A percentile compares a stretch with the other conserved stretches of the same genome.
Conservation (phyloP, 2,888 invertebrate genomes). For the Campopleginae sp. region DNA sequence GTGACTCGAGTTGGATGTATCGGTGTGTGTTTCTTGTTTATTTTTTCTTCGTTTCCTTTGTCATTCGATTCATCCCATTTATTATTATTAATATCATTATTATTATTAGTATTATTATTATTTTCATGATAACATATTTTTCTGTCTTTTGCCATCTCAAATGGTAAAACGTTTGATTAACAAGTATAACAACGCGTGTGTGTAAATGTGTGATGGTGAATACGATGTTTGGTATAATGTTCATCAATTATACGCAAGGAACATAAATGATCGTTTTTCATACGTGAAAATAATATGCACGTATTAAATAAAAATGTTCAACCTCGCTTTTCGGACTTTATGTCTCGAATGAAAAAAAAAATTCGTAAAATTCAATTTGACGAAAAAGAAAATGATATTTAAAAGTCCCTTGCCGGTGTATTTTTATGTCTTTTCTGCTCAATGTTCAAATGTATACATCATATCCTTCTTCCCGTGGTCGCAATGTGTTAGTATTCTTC, state of each 20-base stretch:
- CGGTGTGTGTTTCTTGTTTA: constrained; percentile 64
- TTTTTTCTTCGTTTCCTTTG: constrained; percentile 16
- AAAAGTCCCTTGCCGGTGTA: constrained; percentile 23
- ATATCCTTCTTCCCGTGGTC: constrained; percentile 60
- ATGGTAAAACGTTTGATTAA: constrained; percentile 60
- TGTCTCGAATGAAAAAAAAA: constrained; percentile 5
- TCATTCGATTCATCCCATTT: constrained; percentile 56
- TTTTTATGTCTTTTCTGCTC: constrained; percentile 36
- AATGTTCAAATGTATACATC: constrained; percentile 56
- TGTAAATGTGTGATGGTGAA: constrained; percentile 62
- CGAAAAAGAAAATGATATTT: constrained; percentile 18
- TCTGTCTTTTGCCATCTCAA: constrained; percentile 35
- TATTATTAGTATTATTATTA: background rate
- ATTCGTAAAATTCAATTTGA: constrained; percentile 9
- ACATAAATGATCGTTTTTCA: constrained; percentile 60
- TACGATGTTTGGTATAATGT: constrained; percentile 67
- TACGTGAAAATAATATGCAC: constrained; percentile 60
- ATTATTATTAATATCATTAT: constrained; percentile 52
- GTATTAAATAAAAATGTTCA: background rate
- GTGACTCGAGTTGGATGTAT: constrained; percentile 77
- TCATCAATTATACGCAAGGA: constrained; percentile 71
- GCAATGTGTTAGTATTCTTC: constrained; percentile 62
- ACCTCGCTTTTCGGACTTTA: constrained; percentile 11
- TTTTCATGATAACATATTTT: constrained; percentile 23
- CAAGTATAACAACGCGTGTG: constrained; percentile 63